phyloP scores from a whole-genome alignment of 2,113 vertebrate species.

The Zapornia atra region DNA sequence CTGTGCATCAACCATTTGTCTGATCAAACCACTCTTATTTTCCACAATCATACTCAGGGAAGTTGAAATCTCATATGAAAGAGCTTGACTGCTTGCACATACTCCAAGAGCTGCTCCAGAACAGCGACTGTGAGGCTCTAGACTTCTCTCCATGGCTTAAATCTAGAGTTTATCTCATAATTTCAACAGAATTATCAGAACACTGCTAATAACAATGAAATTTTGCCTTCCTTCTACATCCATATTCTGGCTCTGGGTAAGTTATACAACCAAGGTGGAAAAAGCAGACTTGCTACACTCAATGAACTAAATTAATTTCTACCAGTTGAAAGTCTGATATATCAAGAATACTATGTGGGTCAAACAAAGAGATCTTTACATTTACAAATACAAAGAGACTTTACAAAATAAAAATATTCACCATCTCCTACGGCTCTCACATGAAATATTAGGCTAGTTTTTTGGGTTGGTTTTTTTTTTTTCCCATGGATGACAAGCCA shows the following conservation, averaged over 20 bases:
- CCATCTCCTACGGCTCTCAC: background rate
- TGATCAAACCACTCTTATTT: background rate
- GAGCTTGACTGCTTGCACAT: background rate
- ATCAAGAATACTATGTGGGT: background rate
- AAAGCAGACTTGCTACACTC: background rate
- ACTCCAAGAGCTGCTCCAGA: background rate
- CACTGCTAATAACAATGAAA: background rate
- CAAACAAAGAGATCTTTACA: background rate
- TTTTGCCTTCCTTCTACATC: background rate
- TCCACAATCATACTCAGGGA: background rate
- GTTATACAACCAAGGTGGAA: background rate
- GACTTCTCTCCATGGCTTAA: background rate
- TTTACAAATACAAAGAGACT: background rate
- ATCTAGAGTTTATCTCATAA: background rate
- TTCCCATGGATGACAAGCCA: background rate
- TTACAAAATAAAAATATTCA: background rate
- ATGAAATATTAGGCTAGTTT: background rate
- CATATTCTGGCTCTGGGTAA: background rate
- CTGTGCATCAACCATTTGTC: background rate
- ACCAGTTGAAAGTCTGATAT: background rate
- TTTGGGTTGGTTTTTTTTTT: background rate
- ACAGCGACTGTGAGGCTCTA: background rate
- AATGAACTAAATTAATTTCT: background rate
- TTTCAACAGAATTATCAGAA: background rate
- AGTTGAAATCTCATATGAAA: background rate